Evolutionary conservation across 2,113 vertebrate genomes (phyloP).

Genomic region (Silurus meridionalis): DNA sequence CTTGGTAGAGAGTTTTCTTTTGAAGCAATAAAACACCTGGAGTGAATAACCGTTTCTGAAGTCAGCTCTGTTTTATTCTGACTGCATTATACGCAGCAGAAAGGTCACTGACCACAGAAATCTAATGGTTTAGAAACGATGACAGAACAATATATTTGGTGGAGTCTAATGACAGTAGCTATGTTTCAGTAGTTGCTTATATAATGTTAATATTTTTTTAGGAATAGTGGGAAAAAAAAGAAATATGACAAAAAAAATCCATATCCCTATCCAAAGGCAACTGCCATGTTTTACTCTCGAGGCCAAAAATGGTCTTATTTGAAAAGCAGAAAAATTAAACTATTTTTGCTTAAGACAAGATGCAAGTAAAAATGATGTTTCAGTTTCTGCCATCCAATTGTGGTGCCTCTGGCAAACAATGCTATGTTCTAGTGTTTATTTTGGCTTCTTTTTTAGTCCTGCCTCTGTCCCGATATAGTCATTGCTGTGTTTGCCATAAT

Average conservation of each 20-base stretch:
- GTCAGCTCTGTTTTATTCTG: not conserved
- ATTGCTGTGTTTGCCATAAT: not conserved
- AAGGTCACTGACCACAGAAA: not conserved
- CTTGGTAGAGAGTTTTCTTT: not conserved
- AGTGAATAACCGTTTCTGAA: conserved; percentile 25
- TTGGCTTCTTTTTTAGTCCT: not conserved
- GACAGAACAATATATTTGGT: not conserved
- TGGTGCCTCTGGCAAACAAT: not conserved
- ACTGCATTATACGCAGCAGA: not conserved
- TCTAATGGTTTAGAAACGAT: not conserved
- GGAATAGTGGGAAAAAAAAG: not conserved
- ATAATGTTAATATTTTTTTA: not conserved
- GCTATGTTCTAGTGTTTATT: not conserved
- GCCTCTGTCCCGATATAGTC: not conserved
- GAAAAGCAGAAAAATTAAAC: not conserved
- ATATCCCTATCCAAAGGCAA: not conserved
- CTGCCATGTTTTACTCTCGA: not conserved
- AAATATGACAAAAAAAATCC: not conserved
- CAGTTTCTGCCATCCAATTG: not conserved
- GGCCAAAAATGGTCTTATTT: not conserved
- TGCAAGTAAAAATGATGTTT: not conserved
- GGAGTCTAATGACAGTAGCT: not conserved
- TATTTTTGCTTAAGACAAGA: not conserved
- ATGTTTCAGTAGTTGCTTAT: not conserved
- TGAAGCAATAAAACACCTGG: conserved; percentile 20